phyloP scores from a whole-genome alignment of 2,888 invertebrate species.

The Ectemnius cavifrons region DNA sequence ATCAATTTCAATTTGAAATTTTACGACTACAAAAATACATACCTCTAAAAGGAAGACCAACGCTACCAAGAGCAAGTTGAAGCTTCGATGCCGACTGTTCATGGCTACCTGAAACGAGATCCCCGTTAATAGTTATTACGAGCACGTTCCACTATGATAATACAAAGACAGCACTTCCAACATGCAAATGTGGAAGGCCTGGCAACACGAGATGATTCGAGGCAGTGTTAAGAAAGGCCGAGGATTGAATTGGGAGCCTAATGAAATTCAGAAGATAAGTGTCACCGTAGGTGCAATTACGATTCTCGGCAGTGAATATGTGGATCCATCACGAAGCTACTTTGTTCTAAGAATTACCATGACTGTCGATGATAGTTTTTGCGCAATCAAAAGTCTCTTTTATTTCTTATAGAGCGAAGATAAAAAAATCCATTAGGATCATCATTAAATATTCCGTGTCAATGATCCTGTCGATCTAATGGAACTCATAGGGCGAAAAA shows the following conservation, averaged over 20 bases:
- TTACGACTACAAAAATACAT: conserved; percentile 15
- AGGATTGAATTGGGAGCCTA: no score
- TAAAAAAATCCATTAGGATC: conserved; percentile 10
- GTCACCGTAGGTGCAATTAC: no score
- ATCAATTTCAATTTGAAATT: no score
- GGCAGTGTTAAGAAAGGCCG: no score
- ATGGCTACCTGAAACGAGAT: conserved; percentile 45
- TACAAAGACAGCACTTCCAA: not conserved
- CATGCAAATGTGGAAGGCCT: no score
- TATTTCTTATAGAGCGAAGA: not conserved
- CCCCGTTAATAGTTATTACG: not conserved
- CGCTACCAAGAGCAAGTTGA: conserved; percentile 23
- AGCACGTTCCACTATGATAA: not conserved
- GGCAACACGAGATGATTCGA: no score
- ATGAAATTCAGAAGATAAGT: no score
- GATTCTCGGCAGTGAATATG: no score
- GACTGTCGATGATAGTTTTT: not conserved
- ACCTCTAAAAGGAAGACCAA: conserved; percentile 45
- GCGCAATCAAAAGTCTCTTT: not conserved
- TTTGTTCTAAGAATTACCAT: not conserved
- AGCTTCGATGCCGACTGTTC: conserved; percentile 41
- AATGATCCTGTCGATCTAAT: not conserved
- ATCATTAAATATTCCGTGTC: not conserved
- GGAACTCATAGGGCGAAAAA: not conserved
- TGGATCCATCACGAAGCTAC: not conserved